These are phyloP conservation scores for Cryptotermes secundus DNA, from an alignment of 1,140 invertebrate species.

Conservation along the genomic window DNA sequence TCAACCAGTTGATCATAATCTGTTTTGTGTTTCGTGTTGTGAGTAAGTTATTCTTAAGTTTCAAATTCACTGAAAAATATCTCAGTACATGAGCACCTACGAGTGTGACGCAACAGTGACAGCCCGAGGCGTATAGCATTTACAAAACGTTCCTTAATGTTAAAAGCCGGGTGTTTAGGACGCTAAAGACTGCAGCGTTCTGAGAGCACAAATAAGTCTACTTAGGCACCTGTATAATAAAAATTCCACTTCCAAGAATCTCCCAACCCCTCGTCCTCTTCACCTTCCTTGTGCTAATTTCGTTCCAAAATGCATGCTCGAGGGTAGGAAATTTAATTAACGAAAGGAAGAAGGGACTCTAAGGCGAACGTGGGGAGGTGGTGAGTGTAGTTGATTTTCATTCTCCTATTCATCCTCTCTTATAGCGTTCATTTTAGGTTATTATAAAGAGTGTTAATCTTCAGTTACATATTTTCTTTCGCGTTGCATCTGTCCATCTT, in stretches of 20 bases:
- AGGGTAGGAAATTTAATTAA: constrained; percentile 15
- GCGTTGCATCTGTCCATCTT: not conserved
- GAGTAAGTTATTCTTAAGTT: no score
- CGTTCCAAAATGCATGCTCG: not conserved
- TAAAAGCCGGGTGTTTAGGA: not conserved
- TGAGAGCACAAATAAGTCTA: not conserved
- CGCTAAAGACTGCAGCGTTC: not conserved
- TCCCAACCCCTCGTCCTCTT: not conserved
- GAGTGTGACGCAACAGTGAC: no score
- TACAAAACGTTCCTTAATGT: no score
- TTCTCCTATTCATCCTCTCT: not conserved
- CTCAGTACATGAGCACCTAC: no score
- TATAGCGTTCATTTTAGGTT: not conserved
- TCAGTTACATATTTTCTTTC: not conserved
- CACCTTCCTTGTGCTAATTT: constrained; percentile 5
- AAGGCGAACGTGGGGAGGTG: not conserved
- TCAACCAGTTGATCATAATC: no score
- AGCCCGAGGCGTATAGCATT: no score
- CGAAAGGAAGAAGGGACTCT: not conserved
- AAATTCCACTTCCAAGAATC: constrained; percentile 9
- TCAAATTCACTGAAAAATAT: no score
- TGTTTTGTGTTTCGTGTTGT: no score
- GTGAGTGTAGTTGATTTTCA: not conserved
- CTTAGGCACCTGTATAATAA: not conserved
- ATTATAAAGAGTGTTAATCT: not conserved